Base-by-base conservation (phyloP, 2,113 vertebrate genomes). In the Centropus bengalensis region DNA sequence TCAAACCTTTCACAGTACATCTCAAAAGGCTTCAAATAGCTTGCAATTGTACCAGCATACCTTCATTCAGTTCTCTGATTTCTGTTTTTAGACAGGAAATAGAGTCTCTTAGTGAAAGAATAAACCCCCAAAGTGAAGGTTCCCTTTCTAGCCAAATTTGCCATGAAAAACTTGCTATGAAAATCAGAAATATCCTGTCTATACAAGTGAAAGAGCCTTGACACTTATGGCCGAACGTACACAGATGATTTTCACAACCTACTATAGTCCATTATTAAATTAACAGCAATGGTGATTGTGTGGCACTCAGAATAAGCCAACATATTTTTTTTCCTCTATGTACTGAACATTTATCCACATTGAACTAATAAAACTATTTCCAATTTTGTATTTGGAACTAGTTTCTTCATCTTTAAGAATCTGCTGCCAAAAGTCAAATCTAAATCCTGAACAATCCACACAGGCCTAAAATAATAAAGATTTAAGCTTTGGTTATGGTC, bases 1-100 rank as follows among this genome's bases (percentile, higher is more conserved):
- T 33, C 44, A 78, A 74, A 64, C 0, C 1, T 86, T 38, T 74
- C 68, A 62, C 0, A 0, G 38, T 69, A 32, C 49, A 36, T 79
- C 54, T 88, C 73, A 88, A 55, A 15, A 71, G 40, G 33, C 58
- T 77, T 93, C 30, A 64, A 36, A 77, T 26, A 32, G 22, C 66
- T 79, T 89, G 40, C 19, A 68, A 3, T 91, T 78, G 40, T 68
- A 21, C 22, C 8, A 5, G 30, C 32, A 56, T 33, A 14, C 16
- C 8, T 91, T 70, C 23, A 69, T 70, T 70, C 42, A n/a, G 15
- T 40, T 78, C 36, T 86, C 73, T 82, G 20, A 74, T 88, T 36
- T 91, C 47, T 74, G 63, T 36, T 88, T 60, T n/a, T 75, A 49
- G 78, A 80, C 15, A 70, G 56, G 77, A 93, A 88, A 86, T 52